Conservation (phyloP, 2,113 vertebrate species). For the Petroica traversi region DNA sequence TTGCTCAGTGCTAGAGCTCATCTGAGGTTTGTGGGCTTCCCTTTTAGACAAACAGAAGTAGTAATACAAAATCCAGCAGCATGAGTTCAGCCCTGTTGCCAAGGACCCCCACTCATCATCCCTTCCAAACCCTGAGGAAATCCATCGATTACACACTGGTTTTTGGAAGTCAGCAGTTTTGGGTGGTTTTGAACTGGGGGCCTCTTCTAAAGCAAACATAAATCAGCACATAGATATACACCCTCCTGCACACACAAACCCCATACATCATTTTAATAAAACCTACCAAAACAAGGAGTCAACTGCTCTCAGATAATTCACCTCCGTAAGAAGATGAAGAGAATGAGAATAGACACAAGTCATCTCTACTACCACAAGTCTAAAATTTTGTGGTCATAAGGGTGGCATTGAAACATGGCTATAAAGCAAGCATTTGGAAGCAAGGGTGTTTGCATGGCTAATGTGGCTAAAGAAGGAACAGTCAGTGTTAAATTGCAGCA, state of each 20-base stretch:
- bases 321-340: background rate
- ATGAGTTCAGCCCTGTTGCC: background rate
- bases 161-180: background rate
- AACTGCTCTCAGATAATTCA: background rate
- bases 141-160: background rate
- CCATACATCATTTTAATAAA: background rate
- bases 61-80: background rate
- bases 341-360: background rate
- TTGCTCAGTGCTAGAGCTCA: background rate
- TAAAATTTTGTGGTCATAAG: background rate
- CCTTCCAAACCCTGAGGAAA: background rate
- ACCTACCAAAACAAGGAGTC: background rate
- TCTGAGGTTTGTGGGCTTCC: background rate
- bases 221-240: background rate
- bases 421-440: background rate
- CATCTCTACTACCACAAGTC: background rate
- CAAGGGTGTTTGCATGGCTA: background rate
- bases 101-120: background rate
- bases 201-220: constrained; percentile 3
- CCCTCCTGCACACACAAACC: background rate
- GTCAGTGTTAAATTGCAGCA: background rate
- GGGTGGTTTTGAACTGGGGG: background rate
- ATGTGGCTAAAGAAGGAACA: background rate
- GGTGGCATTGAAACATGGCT: background rate
- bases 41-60: background rate